Base-by-base conservation (phyloP, 2,113 vertebrate species). In the Cavia aperea region DNA sequence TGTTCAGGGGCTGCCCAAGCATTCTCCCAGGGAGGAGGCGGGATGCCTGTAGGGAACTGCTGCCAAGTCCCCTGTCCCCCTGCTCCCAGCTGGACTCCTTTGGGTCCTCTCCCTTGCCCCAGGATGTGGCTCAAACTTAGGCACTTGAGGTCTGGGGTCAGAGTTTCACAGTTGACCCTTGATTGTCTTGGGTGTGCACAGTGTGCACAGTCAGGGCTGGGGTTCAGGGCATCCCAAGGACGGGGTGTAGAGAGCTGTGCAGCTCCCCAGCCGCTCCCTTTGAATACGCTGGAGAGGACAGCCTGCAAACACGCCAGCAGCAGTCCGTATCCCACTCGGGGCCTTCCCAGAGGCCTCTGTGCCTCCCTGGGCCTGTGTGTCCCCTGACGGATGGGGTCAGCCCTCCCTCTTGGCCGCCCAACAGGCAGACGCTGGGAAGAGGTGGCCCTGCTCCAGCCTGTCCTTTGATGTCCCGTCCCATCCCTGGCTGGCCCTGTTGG, bases 281-380 rank as follows among this genome's bases (percentile, higher is more conserved):
- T 16, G n/a, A 58, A 39, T 2, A 2, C 0, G 3, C 49, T 3
- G n/a, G 21, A 19, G 58, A 14, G 7, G 15, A 46, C 7, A 7
- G 31, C 46, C 1, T 4, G 33, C 12, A 51, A 54, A 36, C 7
- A 4, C 33, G 5, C 12, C 31, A 24, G 65, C 70, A 73, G 60
- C 18, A 9, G 33, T 70, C 33, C 66, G 33, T 33, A 31, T n/a
- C 15, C 78, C 8, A 0, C 8, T 3, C 2, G 3, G 54, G 81
- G 5, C 51, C 63, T 31, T 18, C 85, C 2, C 51, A 33, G 24
- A 26, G 14, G 70, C n/a, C 58, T 62, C 11, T 39, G 4, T 8
- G 19, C 19, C 56, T 87, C 63, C 12, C 7, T 4, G 5, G 31
- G 31, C 56, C 56, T 4, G 5, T 0, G 46, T 5, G 36, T 56